Percentiles rank a stretch among this genome's conserved stretches.
phyloP scores from a whole-genome alignment of 1,140 invertebrate genomes.

The Leptoteleia sp. region DNA sequence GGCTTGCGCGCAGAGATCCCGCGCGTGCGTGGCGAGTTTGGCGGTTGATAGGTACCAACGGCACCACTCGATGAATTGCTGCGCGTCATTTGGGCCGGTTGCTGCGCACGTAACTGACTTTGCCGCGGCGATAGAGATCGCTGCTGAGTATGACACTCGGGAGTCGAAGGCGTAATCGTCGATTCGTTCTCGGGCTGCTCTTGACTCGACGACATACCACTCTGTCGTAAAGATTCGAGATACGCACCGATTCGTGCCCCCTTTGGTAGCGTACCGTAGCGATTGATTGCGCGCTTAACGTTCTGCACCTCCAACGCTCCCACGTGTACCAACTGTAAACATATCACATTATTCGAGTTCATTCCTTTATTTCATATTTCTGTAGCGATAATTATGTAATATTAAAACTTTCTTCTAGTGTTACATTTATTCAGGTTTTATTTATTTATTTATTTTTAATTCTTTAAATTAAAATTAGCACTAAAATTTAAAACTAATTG shows the following conservation, averaged over 20 bases:
- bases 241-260: conserved; percentile 97
- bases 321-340: conserved; percentile 86
- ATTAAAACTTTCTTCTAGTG: no score
- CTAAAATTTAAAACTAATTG: no score
- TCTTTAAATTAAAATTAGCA: no score
- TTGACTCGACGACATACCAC: conserved; percentile 81
- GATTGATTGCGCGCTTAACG: conserved; percentile 96
- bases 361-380: neutral
- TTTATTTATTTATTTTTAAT: no score
- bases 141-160: conserved; percentile 71
- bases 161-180: conserved; percentile 16
- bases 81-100: conserved; percentile 89
- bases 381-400: no score
- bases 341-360: conserved; percentile 19
- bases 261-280: conserved; percentile 98
- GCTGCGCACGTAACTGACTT: conserved; percentile 83
- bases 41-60: conserved; percentile 84
- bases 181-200: conserved; percentile 59
- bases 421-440: no score
- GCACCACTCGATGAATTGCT: conserved; percentile 92
- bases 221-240: conserved; percentile 93
- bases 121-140: conserved; percentile 82
- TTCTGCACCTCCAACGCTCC: conserved; percentile 97
- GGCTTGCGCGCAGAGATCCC: conserved; percentile 78
- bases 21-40: conserved; percentile 82